Evolutionary conservation across 2,113 vertebrate species (phyloP).

Genomic region (Larimichthys polyactis): DNA sequence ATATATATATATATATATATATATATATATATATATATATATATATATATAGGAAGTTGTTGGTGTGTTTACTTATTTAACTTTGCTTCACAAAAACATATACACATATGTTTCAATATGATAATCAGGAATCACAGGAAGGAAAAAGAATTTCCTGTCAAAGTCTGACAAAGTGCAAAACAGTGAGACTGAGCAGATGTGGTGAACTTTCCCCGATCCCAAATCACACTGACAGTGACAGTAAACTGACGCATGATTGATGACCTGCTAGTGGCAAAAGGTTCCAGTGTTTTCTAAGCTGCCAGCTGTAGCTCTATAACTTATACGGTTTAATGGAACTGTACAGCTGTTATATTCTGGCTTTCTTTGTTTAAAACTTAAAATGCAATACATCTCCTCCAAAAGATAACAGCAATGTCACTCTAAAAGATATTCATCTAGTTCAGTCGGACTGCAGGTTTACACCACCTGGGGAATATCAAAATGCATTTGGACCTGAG

Average conservation of each 20-base stretch:
- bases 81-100: background rate
- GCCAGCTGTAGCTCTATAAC: background rate
- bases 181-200: too few species aligned
- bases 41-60: background rate
- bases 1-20: too few species aligned
- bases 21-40: too few species aligned
- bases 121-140: background rate
- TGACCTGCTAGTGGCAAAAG: background rate
- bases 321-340: background rate
- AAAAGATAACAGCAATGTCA: background rate
- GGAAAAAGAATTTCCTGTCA: background rate
- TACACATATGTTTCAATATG: background rate
- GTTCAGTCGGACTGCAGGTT: background rate
- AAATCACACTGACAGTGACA: background rate
- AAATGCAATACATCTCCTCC: background rate
- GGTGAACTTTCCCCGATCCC: background rate
- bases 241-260: conserved; percentile 3
- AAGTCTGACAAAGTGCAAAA: background rate
- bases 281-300: background rate
- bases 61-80: background rate
- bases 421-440: background rate
- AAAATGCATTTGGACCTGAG: background rate
- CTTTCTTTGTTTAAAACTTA: background rate
- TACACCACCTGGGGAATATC: background rate
- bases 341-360: background rate